Base-by-base conservation (phyloP, 1,140 invertebrate species). In the Steinernema khuongi region DNA sequence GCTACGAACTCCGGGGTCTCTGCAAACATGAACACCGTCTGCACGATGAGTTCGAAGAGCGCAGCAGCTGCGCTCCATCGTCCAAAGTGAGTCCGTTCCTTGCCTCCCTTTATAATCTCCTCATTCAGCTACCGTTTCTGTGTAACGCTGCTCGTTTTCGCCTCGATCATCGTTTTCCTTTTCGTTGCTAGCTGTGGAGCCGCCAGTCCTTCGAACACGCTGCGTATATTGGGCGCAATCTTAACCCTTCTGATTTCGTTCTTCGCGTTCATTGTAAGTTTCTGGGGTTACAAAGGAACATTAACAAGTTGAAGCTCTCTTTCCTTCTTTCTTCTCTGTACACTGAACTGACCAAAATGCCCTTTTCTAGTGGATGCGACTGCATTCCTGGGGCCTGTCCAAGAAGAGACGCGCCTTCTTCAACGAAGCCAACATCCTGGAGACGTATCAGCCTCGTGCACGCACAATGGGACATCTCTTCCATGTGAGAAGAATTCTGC, bases 381-480 rank as follows among this genome's bases (percentile, higher is more conserved):
- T 81, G 0, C 74, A 81, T 43, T 73, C 72, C 0, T 43, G 43
- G 2, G 74, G 70, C 2, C 32, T 81, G 68, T 77, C 80, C 1
- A 71, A 74, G 31, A 68, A 67, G 32, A 70, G 70, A 28, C 79
- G 76, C 14, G 80, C 80, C 4, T 77, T 70, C 50, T 81, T 81
- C 67, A 80, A 81, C 66, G 80, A 82, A 73, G 72, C 70, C 17
- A 81, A 81, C 70, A 74, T 81, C 28, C 50, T 81, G 32, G 80
- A 81, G 44, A 81, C 80, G 17, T 81, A 81, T 72, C 80, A 81
- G 60, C 80, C 80, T 22, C 60, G 80, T 31, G 69, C 74, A 32
- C 31, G 80, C 31, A 81, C 80, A 26, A 67, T 71, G 31, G 80
- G 80, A 1, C 80, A 81, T 77, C 71, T 81, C 0, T 81, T 81